Base-by-base conservation (phyloP, 2,797 vertebrate genomes). In the Oreochromis mossambicus region DNA sequence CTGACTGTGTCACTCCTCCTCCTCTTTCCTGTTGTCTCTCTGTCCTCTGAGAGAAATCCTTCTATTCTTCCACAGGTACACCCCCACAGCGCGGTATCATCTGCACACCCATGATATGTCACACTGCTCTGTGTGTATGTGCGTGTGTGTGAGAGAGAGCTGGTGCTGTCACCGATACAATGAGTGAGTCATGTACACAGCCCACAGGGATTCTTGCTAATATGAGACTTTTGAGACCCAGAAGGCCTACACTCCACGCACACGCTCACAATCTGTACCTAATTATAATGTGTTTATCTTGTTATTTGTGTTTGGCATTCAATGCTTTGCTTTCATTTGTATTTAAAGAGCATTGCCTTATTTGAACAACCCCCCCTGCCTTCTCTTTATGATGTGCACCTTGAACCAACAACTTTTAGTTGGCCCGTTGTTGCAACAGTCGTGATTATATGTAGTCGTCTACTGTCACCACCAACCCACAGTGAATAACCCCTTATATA, bases 1-100 rank as follows among this genome's bases (percentile, higher is more conserved):
- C 80, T 6, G 19, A 89, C 78, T 73, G 81, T 87, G 84, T 90
- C 90, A 87, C 73, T 89, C 85, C 87, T 91, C 88, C 84, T 85
- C 85, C 79, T 85, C 90, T 50, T 82, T 68, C 80, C 83, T 77
- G 80, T 85, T 82, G 55, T 83, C 55, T 86, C 24, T 43, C 38
- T 78, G 70, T 94, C 92, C 90, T 89, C 81, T 52, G 89, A 84
- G 91, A 93, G 79, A 88, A 82, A 90, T 90, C 79, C 80, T 85
- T 88, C 84, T 88, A 78, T 91, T 89, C 85, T 93, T 85, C 79
- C 68, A 34, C 77, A 88, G 86, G 82, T 91, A 88, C 92, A 77
- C 92, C 89, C 89, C 86, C 88, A 90, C 90, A 86, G 83, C 24
- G 29, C 56, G 29, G 66, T 43, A 80, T 94, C 91, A 86, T 91